Evolutionary conservation across 2,113 vertebrate genomes (phyloP), one percentile per base, ranked within the genome.

Genomic region (Acinonyx jubatus): DNA sequence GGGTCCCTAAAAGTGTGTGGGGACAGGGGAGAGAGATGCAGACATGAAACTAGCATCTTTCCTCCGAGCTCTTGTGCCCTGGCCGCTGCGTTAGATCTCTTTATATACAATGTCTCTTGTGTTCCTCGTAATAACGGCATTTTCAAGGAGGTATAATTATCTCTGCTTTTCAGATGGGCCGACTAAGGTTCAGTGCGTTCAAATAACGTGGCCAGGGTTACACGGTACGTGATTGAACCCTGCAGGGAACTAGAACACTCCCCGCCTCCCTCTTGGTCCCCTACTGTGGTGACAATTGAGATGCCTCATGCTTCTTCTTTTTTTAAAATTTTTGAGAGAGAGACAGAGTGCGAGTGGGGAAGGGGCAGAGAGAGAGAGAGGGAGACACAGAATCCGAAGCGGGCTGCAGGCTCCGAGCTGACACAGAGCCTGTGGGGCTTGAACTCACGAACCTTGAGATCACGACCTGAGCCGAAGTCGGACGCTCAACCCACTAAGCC

Each of bases 31-130:
- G 55, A 50, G n/a, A 48, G 21, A 25, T 1, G 33, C 21, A 21
- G 66, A 16, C 29, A 7, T 0, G 1, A 4, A n/a, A 63, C n/a
- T 12, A 2, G 0, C 57, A 25, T n/a, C n/a, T 36, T 69, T 76
- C 27, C 13, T 66, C 38, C 27, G 41, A 61, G 5, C 69, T 13
- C 0, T 3, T 45, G 18, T 5, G 66, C 63, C 48, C 38, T 36
- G 66, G 33, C 9, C 25, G 1, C 45, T n/a, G 38, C 13, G 71
- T 33, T 33, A 48, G n/a, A 48, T 6, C 38, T 33, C 33, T 65
- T 73, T 21, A 3, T 23, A 4, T 1, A 50, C 12, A 1, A 29
- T 11, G n/a, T 61, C 33, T 66, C 45, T n/a, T 63, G 87, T 12
- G 7, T 88, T 87, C 15, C 18, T 38, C 4, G 48, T 33, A 14